A percentile compares a stretch with the other conserved stretches of the same genome.
Evolutionary conservation across 2,888 invertebrate species (phyloP).

Genomic region (Nemurella pictetii): DNA sequence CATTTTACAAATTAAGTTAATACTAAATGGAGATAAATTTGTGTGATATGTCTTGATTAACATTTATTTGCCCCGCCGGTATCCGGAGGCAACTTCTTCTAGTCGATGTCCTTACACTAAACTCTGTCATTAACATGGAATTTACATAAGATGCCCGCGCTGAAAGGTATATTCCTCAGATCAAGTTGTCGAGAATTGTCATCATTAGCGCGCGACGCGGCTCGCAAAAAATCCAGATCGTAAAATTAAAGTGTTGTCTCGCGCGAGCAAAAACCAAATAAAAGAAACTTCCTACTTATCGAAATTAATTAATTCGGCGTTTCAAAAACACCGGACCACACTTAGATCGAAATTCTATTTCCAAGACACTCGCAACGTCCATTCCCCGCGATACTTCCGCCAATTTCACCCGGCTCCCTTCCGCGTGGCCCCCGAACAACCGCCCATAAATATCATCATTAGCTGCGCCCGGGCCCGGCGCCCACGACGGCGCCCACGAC

Average conservation of each 20-base stretch:
- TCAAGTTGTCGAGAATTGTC: background rate
- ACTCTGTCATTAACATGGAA: background rate
- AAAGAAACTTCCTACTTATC: background rate
- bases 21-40: constrained; percentile 23
- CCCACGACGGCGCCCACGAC: background rate
- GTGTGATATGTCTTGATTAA: constrained; percentile 28
- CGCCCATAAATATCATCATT: background rate
- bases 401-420: background rate
- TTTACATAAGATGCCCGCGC: background rate
- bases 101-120: background rate
- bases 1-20: constrained; percentile 28
- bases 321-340: background rate
- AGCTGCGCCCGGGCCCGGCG: background rate
- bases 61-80: background rate
- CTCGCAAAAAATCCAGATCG: background rate
- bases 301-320: background rate
- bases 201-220: background rate
- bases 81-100: background rate
- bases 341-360: background rate
- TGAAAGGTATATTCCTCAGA: background rate
- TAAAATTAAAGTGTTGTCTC: background rate
- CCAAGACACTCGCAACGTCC: background rate
- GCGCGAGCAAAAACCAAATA: background rate
- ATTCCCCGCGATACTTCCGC: background rate
- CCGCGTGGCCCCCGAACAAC: background rate